Conservation (phyloP, 2,888 invertebrate genomes). For the Luperina testacea region DNA sequence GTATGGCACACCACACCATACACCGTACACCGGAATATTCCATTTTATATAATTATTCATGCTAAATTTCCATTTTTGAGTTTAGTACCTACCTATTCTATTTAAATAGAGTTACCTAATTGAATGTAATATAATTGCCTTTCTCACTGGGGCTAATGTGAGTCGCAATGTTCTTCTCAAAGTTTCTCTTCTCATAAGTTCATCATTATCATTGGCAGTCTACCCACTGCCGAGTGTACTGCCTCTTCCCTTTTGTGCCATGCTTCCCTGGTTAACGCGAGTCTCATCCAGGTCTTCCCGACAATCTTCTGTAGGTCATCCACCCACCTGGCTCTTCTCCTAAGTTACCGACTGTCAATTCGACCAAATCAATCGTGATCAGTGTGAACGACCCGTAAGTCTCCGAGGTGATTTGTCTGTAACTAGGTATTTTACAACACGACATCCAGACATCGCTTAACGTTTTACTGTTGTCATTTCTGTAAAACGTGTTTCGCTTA, state of each 20-base stretch:
- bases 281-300: not conserved
- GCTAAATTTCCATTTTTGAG: not conserved
- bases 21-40: too few species aligned
- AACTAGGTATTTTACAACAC: slow-evolving; percentile 69
- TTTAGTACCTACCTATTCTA: not conserved
- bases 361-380: slow-evolving; percentile 23
- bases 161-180: not conserved
- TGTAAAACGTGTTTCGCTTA: slow-evolving; percentile 76
- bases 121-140: not conserved
- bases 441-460: slow-evolving; percentile 65
- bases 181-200: not conserved
- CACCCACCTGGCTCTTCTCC: not conserved
- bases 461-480: slow-evolving; percentile 74
- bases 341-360: not conserved
- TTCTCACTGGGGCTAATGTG: not conserved
- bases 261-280: not conserved
- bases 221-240: not conserved
- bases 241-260: not conserved
- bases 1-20: too few species aligned
- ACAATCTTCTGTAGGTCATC: not conserved
- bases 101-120: not conserved
- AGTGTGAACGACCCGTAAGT: slow-evolving; percentile 32
- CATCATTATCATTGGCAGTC: not conserved
- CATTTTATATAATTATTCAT: too few species aligned
- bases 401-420: slow-evolving; percentile 56